Evolutionary conservation across 1,140 invertebrate species (phyloP).

Genomic region (Brachionus paranguensis): DNA sequence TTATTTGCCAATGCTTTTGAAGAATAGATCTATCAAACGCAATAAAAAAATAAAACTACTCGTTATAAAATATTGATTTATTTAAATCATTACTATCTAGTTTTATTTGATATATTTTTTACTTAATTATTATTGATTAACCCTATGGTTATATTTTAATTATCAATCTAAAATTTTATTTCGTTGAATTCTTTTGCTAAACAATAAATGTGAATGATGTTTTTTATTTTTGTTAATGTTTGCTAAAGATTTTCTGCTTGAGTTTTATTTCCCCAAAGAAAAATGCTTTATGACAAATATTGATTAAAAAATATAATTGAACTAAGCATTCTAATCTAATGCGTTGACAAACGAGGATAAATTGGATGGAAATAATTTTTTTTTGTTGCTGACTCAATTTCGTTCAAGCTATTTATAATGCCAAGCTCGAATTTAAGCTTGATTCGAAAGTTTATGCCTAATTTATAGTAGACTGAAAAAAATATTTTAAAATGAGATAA

Average conservation of each 20-base stretch:
- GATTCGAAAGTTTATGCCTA: background rate
- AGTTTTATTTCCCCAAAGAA: background rate
- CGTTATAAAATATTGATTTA: constrained; percentile 21
- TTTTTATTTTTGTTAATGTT: background rate
- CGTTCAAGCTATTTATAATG: background rate
- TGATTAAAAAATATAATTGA: background rate
- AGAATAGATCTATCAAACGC: background rate
- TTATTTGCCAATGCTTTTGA: background rate
- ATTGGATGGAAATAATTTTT: background rate
- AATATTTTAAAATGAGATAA: background rate
- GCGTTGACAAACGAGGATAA: background rate
- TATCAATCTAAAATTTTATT: background rate
- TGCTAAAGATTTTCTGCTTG: background rate
- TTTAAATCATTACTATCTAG: background rate
- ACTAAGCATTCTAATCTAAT: background rate
- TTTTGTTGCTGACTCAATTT: background rate
- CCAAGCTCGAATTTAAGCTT: background rate
- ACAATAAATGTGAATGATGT: background rate
- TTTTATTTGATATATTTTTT: background rate
- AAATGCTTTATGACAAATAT: background rate
- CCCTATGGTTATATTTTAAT: background rate
- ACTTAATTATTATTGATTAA: background rate
- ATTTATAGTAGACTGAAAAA: background rate
- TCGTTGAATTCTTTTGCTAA: background rate
- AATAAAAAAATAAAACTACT: background rate